phyloP scores from a whole-genome alignment of 2,113 vertebrate species.

The Bos indicus region DNA sequence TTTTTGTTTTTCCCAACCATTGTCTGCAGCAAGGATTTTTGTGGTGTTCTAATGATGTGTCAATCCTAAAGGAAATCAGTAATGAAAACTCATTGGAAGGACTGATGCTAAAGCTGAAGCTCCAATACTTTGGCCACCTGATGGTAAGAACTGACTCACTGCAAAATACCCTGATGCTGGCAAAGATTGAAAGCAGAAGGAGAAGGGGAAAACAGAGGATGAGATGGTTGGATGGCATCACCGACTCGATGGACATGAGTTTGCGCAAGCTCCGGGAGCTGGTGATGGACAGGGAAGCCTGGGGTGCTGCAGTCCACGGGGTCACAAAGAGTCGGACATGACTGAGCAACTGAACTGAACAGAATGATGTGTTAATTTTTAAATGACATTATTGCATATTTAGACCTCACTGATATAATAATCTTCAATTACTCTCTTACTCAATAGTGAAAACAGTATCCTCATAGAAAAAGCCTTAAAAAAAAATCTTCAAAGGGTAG shows the following conservation, averaged over 20 bases:
- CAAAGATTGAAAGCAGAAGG: neutral
- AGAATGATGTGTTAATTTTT: neutral
- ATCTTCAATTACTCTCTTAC: neutral
- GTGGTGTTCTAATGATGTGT: neutral
- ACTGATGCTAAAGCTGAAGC: neutral
- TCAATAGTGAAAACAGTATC: neutral
- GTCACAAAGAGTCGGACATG: neutral
- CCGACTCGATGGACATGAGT: neutral
- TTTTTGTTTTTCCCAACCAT: neutral
- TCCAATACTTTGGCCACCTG: neutral
- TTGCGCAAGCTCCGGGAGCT: fast-evolving
- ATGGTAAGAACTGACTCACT: neutral
- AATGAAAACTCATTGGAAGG: neutral
- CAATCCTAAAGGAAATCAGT: neutral
- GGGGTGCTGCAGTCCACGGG: neutral
- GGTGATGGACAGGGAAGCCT: neutral
- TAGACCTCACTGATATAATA: neutral
- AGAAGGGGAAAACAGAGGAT: neutral
- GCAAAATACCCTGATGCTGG: neutral
- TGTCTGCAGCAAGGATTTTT: neutral
- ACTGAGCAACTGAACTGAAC: neutral
- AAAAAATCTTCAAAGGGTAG: neutral
- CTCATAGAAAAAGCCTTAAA: neutral
- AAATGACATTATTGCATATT: neutral
- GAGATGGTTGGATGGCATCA: neutral